A percentile compares a stretch with the other conserved stretches of the same genome.
Evolutionary conservation across 37 sponge, comb jelly and placozoan species (phyloP).

Genomic region (Crambe crambe): DNA sequence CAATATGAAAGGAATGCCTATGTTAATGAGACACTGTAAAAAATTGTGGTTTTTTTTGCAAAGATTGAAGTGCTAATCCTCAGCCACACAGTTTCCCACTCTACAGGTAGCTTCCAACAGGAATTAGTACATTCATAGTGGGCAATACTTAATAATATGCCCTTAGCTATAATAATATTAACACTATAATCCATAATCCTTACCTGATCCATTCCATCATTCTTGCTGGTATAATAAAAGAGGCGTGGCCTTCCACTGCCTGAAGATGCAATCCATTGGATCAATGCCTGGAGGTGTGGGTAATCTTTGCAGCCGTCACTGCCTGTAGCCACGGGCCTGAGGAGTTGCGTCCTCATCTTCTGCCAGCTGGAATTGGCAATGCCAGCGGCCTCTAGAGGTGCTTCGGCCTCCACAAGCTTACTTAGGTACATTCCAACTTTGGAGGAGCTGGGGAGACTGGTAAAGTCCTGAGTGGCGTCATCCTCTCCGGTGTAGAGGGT

Average conservation of each 20-base stretch:
- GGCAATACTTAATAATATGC: too few relatives aligned
- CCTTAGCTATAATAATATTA: too few relatives aligned
- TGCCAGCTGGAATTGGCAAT: not conserved
- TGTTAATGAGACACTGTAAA: too few relatives aligned
- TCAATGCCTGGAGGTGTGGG: constrained; percentile 74
- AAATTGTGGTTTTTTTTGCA: too few relatives aligned
- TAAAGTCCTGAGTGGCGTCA: not conserved
- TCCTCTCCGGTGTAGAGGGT: not conserved
- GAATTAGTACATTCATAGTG: too few relatives aligned
- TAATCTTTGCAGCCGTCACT: constrained; percentile 79
- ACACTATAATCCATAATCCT: too few relatives aligned
- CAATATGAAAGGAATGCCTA: too few relatives aligned
- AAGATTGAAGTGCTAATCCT: too few relatives aligned
- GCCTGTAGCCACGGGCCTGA: constrained; percentile 85
- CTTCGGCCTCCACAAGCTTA: constrained; percentile 28
- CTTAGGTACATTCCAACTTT: constrained; percentile 42
- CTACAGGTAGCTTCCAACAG: too few relatives aligned
- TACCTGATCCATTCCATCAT: constrained; percentile 55
- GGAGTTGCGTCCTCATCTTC: constrained; percentile 5
- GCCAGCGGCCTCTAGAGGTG: not conserved
- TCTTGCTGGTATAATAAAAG: constrained; percentile 58
- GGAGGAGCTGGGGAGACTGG: not conserved
- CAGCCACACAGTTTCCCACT: too few relatives aligned
- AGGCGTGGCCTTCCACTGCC: constrained; percentile 68
- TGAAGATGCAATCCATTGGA: constrained; percentile 84